Evolutionary conservation across 2,797 vertebrate genomes (phyloP).

Genomic region (Cichlasoma orientale): DNA sequence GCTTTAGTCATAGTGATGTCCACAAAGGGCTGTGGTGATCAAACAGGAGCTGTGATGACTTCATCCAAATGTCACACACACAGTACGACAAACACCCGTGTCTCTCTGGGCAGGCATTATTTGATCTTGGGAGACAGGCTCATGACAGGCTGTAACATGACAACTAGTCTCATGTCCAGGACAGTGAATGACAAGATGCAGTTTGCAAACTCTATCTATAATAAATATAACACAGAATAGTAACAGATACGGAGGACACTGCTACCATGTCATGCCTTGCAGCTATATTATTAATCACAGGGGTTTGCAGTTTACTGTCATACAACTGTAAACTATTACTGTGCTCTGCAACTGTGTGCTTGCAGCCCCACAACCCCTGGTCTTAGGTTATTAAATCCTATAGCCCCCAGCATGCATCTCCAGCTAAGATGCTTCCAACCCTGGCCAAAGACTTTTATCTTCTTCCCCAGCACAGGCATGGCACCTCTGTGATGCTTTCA

Average conservation of each 20-base stretch:
- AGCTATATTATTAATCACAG: slow-evolving; percentile 76
- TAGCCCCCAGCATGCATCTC: slow-evolving; percentile 77
- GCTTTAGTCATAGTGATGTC: slow-evolving; percentile 76
- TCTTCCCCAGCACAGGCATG: slow-evolving; percentile 77
- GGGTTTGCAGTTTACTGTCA: slow-evolving; percentile 75
- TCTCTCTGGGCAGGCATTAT: slow-evolving; percentile 63
- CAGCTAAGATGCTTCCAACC: slow-evolving; percentile 69
- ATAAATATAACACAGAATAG: slow-evolving; percentile 65
- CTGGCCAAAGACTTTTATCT: slow-evolving; percentile 78
- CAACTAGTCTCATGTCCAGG: slow-evolving; percentile 61
- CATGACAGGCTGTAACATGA: slow-evolving; percentile 65
- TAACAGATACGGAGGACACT: slow-evolving; percentile 61
- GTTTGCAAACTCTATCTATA: slow-evolving; percentile 60
- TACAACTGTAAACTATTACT: slow-evolving; percentile 76
- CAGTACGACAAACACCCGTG: slow-evolving; percentile 49
- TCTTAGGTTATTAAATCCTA: slow-evolving; percentile 73
- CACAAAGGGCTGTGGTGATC: slow-evolving; percentile 70
- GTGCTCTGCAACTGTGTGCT: slow-evolving; percentile 60
- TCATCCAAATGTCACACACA: slow-evolving; percentile 75
- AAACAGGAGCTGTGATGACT: slow-evolving; percentile 73
- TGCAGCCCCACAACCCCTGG: slow-evolving; percentile 71
- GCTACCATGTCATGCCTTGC: slow-evolving; percentile 58
- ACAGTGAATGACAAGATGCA: slow-evolving; percentile 70
- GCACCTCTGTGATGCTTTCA: slow-evolving; percentile 85
- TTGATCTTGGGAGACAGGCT: slow-evolving; percentile 71